phyloP scores from a whole-genome alignment of 2,113 vertebrate species.

The Python bivittatus region DNA sequence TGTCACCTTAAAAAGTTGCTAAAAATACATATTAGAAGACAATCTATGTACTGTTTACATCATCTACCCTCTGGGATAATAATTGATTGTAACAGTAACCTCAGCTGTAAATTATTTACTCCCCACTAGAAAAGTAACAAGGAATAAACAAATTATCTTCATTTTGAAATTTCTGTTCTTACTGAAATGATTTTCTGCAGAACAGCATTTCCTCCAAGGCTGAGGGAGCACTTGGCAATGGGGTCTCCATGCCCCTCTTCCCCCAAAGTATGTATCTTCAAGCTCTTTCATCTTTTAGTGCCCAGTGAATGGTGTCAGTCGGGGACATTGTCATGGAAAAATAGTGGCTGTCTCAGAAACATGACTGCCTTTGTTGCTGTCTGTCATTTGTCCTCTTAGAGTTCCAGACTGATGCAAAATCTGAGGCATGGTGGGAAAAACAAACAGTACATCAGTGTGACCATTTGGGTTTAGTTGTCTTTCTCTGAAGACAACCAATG shows the following conservation, averaged over 20 bases:
- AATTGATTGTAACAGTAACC: not conserved
- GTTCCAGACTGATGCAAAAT: not conserved
- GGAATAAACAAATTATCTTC: not conserved
- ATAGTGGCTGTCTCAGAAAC: not conserved
- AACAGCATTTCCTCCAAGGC: no score
- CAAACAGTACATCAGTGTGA: not conserved
- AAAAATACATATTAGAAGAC: not conserved
- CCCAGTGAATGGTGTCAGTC: not conserved
- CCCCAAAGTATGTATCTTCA: not conserved
- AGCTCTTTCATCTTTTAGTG: not conserved
- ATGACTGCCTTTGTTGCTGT: not conserved
- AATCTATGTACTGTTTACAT: not conserved
- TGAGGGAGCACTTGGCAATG: not conserved
- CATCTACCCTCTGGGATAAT: not conserved
- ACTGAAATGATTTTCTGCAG: not conserved
- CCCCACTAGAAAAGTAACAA: not conserved
- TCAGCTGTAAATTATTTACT: not conserved
- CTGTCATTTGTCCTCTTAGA: not conserved
- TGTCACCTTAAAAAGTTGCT: not conserved
- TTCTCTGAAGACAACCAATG: no score
- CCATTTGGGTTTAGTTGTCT: not conserved
- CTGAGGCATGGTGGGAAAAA: not conserved
- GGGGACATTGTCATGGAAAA: not conserved
- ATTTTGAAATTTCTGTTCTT: not conserved
- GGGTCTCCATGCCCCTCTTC: not conserved